Conservation (phyloP, 1,140 invertebrate genomes). For the Pseudomyrmex flavicornis region DNA sequence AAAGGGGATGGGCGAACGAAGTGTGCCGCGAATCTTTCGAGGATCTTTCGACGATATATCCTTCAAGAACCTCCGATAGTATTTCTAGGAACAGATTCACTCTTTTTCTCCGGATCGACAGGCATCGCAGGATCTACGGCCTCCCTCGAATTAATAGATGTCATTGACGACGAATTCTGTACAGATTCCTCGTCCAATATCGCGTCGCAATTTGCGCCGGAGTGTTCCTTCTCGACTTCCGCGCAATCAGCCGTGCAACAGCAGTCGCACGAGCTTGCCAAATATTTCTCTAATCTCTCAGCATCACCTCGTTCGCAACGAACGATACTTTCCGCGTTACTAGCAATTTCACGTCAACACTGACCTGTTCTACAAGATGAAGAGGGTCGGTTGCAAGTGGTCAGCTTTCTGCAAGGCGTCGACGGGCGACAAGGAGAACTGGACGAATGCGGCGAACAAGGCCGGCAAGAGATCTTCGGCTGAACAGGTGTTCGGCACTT, state of each 20-base stretch:
- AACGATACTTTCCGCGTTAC: neutral
- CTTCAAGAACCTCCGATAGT: neutral
- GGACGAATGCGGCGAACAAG: constrained; percentile 3
- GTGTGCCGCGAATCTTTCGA: constrained; percentile 2
- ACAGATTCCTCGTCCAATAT: neutral
- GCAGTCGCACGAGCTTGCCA: neutral
- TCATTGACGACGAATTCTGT: neutral
- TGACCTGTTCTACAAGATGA: constrained; percentile 64
- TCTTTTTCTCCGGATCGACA: constrained; percentile 25
- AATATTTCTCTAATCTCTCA: neutral
- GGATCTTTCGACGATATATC: constrained; percentile 5
- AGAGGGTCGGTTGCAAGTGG: constrained; percentile 1
- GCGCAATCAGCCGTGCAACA: neutral
- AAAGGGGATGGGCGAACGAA: neutral
- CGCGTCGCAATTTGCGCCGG: neutral
- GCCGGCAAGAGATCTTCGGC: neutral
- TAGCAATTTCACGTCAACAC: constrained; percentile 37
- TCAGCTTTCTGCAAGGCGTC: constrained; percentile 50
- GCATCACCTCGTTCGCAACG: neutral
- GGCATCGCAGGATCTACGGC: neutral
- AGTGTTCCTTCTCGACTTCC: neutral
- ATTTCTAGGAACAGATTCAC: neutral
- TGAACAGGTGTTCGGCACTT: constrained; percentile 43
- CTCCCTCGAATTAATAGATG: neutral
- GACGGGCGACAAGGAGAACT: constrained; percentile 51